These are phyloP conservation scores for Gymnodraco acuticeps DNA, from an alignment of 2,797 vertebrate species.

Conservation along the genomic window DNA sequence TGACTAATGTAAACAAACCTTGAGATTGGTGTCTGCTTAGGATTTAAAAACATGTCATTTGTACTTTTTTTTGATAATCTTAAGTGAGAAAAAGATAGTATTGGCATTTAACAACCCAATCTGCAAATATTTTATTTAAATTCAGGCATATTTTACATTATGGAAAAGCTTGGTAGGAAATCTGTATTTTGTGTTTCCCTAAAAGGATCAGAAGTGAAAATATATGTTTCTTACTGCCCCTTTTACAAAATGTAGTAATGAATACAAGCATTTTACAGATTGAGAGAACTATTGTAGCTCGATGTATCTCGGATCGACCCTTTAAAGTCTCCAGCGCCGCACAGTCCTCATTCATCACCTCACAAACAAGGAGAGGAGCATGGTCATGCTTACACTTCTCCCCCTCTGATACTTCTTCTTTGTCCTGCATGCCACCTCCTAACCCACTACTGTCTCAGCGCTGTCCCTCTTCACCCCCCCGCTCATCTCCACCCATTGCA, in stretches of 20 bases:
- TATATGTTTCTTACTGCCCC: background rate
- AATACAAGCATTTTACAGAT: conserved; percentile 5
- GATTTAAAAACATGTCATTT: conserved; percentile 49
- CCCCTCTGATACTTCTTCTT: conserved; percentile 62
- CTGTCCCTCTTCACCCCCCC: conserved; percentile 48
- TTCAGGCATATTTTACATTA: too few species aligned
- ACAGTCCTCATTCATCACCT: conserved; percentile 74
- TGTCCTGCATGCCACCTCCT: conserved; percentile 73
- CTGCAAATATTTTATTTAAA: background rate
- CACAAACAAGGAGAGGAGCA: conserved; percentile 90
- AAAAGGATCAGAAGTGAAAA: conserved; percentile 10
- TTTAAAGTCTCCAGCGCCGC: conserved; percentile 66
- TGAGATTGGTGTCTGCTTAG: conserved; percentile 9
- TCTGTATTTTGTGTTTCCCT: background rate
- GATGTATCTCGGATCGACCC: conserved; percentile 31
- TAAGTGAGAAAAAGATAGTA: background rate
- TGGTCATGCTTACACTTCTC: conserved; percentile 88
- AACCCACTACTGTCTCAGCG: conserved; percentile 64
- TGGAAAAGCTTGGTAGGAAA: background rate
- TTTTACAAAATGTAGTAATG: background rate
- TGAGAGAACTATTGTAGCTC: background rate
- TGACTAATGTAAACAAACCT: background rate
- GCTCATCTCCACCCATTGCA: conserved; percentile 74
- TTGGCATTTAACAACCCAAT: background rate
- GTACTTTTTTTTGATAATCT: conserved; percentile 32